These are phyloP conservation scores for Drosophila novamexicana DNA, from an alignment of 1,140 invertebrate species.

Conservation along the genomic window DNA sequence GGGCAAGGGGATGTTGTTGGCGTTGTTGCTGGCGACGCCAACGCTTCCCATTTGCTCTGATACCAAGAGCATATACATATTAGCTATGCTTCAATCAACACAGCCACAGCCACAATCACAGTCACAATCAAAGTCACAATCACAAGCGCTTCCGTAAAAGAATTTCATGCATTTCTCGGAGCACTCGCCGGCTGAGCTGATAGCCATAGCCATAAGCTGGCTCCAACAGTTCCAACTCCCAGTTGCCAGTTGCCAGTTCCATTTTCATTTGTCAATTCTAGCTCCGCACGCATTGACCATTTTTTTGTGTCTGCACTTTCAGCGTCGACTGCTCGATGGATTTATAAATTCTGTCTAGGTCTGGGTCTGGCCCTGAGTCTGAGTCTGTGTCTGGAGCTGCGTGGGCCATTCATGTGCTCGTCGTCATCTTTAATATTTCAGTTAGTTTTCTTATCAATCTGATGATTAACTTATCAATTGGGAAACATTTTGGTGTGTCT, in stretches of 20 bases:
- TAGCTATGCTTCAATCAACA: conserved; percentile 4
- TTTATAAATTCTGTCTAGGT: conserved; percentile 64
- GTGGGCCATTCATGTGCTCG: conserved; percentile 1
- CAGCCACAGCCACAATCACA: conserved; percentile 7
- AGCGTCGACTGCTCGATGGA: conserved; percentile 38
- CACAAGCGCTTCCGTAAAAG: conserved; percentile 42
- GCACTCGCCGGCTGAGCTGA: conserved; percentile 9
- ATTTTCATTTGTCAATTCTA: conserved; percentile 18
- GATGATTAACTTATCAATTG: conserved; percentile 42
- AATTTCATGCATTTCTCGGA: conserved; percentile 40
- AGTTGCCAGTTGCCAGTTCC: conserved; percentile 22
- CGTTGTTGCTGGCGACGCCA: conserved; percentile 15
- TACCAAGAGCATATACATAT: background rate
- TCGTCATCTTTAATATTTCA: conserved; percentile 3
- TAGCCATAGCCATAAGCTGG: background rate
- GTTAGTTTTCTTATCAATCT: conserved; percentile 18
- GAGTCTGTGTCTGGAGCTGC: background rate
- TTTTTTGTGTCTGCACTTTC: conserved; percentile 65
- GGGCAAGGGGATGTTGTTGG: background rate
- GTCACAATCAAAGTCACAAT: conserved; percentile 9
- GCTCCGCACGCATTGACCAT: conserved; percentile 46
- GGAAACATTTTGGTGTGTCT: conserved; percentile 35
- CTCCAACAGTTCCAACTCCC: background rate
- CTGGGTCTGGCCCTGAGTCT: background rate
- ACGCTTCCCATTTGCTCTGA: conserved; percentile 19